A percentile compares a stretch with the other conserved stretches of the same genome.
phyloP scores from a whole-genome alignment of 2,113 vertebrate species.

The Colossoma macropomum region DNA sequence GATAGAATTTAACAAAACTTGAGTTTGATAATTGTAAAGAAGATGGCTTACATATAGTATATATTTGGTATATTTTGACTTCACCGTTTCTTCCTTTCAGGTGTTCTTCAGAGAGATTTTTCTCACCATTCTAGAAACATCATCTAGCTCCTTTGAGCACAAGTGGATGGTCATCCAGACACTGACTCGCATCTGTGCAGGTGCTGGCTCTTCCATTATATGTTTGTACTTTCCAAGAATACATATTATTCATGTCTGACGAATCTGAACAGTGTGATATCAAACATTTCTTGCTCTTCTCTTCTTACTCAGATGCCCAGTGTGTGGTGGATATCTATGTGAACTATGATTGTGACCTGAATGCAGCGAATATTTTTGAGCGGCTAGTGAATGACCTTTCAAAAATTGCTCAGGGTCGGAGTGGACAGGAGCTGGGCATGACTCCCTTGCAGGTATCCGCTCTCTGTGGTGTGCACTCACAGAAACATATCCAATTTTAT shows the following conservation, averaged over 20 bases:
- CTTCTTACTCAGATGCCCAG: constrained; percentile 86
- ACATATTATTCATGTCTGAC: constrained; percentile 24
- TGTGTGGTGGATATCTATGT: constrained; percentile 99
- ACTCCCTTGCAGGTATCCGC: constrained; percentile 88
- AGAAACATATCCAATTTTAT: not conserved
- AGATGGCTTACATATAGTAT: not conserved
- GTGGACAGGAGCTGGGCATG: constrained; percentile 96
- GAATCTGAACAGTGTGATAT: not conserved
- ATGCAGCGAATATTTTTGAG: constrained; percentile 98
- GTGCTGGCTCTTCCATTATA: constrained; percentile 62
- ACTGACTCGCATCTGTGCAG: constrained; percentile 97
- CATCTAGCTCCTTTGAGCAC: constrained; percentile 96
- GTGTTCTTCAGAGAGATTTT: constrained; percentile 99
- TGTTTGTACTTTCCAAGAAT: not conserved
- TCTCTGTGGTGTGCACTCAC: not conserved
- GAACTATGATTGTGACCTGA: constrained; percentile 98
- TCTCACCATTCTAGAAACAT: constrained; percentile 95
- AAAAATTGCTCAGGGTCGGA: constrained; percentile 96
- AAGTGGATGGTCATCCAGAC: constrained; percentile 99
- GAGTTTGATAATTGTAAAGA: not conserved
- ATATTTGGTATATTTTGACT: not conserved
- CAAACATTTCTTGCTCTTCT: not conserved
- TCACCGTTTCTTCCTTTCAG: constrained; percentile 64
- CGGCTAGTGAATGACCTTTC: constrained; percentile 96
- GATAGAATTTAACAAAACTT: no score